Base-by-base conservation (phyloP, 2,113 vertebrate genomes). In the Gallinago paraguaiae region DNA sequence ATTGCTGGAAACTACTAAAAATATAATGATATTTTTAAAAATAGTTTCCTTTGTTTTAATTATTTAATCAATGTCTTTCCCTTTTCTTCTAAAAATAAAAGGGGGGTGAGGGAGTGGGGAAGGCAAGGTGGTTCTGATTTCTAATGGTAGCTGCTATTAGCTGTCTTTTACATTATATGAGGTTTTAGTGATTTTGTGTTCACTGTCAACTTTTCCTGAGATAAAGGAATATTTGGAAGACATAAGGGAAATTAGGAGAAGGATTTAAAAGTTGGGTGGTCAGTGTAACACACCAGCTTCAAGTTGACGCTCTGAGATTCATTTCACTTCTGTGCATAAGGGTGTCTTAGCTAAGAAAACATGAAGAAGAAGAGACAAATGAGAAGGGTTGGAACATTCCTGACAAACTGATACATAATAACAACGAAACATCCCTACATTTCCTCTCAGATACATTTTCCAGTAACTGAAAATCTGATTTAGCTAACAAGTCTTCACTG, bases 41-140 rank as follows among this genome's bases (percentile, higher is more conserved):
- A 41, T 12, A 12, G 12, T 43, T 35, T 57, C 13, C 3, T 23
- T 16, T 39, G 9, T 46, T 20, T 35, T 57, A 63, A 27, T 63
- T 48, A 7, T 37, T 56, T 53, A 7, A 59, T 30, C 33, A 57
- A 17, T 59, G 33, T 10, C 9, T 51, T 88, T 56, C 6, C 2
- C 23, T 56, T 78, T 72, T 72, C 20, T 65, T 27, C 18, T 37
- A 28, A 60, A 59, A 25, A 24, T 12, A 43, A 43, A 61, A 41
- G 6, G 11, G 16, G 10, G 11, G 11, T 28, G 5, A 3, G 7
- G 3, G 13, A 5, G 45, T 7, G 16, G 9, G 4, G 5, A 54
- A 64, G 9, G 1, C 12, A 50, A 22, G 4, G 10, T 48, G 4
- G 1, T 53, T 59, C 30, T 53, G 13, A 1, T 78, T 85, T 27